phyloP scores from a whole-genome alignment of 1,140 invertebrate genomes.

The Euschistus heros region DNA sequence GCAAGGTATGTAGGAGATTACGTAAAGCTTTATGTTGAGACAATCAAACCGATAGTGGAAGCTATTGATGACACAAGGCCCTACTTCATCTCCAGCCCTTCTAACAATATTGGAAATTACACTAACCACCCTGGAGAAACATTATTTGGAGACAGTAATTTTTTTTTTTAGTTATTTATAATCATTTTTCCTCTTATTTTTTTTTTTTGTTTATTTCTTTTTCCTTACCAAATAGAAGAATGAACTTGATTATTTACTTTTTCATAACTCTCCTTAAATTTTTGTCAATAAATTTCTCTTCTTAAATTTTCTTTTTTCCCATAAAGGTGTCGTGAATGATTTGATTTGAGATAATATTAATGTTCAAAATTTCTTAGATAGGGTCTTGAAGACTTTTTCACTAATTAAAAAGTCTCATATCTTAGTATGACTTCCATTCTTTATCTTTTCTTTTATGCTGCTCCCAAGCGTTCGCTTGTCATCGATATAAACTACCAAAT shows the following conservation, averaged over 20 bases:
- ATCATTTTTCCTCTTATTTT: neutral
- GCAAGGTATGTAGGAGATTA: constrained; percentile 68
- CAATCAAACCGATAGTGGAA: constrained; percentile 55
- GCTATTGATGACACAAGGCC: constrained; percentile 49
- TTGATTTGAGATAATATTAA: too few relatives aligned
- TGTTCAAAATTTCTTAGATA: too few relatives aligned
- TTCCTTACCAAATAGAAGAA: neutral
- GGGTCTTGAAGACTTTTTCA: too few relatives aligned
- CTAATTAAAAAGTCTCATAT: too few relatives aligned
- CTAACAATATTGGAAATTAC: constrained; percentile 71
- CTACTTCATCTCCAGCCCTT: constrained; percentile 82
- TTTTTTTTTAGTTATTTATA: neutral
- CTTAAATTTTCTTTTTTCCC: too few relatives aligned
- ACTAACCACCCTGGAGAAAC: constrained; percentile 63
- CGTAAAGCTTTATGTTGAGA: constrained; percentile 70
- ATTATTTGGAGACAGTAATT: constrained; percentile 75
- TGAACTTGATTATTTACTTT: neutral
- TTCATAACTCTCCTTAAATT: neutral
- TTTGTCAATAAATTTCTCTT: neutral
- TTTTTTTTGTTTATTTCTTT: neutral
- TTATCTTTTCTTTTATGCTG: too few relatives aligned
- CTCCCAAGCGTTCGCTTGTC: too few relatives aligned
- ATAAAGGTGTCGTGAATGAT: too few relatives aligned
- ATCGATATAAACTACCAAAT: too few relatives aligned
- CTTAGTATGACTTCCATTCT: too few relatives aligned